Evolutionary conservation across 2,113 vertebrate genomes (phyloP), one percentile per base, ranked within the genome.

Genomic region (Eleginops maclovinus): DNA sequence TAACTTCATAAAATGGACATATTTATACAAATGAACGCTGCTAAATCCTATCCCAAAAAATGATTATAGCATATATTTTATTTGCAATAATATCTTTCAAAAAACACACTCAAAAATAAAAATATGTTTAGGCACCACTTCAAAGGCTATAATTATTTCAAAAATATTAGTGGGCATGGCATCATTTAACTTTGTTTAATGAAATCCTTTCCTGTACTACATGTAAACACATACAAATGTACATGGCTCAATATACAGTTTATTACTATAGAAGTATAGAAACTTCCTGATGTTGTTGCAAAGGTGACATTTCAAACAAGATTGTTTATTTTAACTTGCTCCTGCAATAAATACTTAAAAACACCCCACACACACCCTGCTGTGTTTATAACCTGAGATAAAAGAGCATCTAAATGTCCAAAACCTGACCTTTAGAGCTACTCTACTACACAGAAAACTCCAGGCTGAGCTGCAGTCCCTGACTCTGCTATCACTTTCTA

Each of bases 361-460:
- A 66, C 62, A 46, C 26, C 62, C 26, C 58, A 24, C 3, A 8
- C 16, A 4, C n/a, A 31, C 17, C 49, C 14, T 46, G 64, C 60
- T 54, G n/a, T 51, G 56, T 59, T 59, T 16, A 2, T 43, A 64
- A 50, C 53, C 62, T 7, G 19, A 72, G 61, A 75, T 81, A 53
- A 89, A 85, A 78, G 47, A 73, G n/a, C 16, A 47, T 28, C 47
- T 56, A 75, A 69, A 81, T 24, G 61, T 83, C 63, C 66, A 60
- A 81, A 80, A 69, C 53, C 56, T 82, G 69, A 87, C 75, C 77
- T 82, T 85, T 55, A 67, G 40, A 54, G 19, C 21, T 69, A 36
- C 51, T 65, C 28, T 26, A 44, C 54, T 14, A 53, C 60, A 59
- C 56, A 82, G 28, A 72, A 72, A 53, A 3, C 56, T 70, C 61